A percentile compares a stretch with the other conserved stretches of the same genome.
Conservation (phyloP, 1,140 invertebrate genomes). For the Hermetia illucens region DNA sequence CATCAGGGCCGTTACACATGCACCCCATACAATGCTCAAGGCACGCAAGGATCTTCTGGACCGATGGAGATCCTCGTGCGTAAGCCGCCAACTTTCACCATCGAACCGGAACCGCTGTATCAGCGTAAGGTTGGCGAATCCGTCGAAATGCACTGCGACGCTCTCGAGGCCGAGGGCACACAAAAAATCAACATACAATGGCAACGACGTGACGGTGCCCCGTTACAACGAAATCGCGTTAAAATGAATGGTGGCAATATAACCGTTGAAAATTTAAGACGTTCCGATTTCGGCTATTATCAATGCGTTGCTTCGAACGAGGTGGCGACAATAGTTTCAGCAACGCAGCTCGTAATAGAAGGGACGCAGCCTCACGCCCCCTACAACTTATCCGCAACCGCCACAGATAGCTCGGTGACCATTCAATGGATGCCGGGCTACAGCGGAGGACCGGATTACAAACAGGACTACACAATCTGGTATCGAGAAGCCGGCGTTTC, state of each 20-base stretch:
- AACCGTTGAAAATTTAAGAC: slow-evolving; percentile 72
- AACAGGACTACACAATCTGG: slow-evolving; percentile 89
- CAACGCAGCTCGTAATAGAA: slow-evolving; percentile 84
- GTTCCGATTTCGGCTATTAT: slow-evolving; percentile 87
- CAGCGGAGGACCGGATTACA: slow-evolving; percentile 84
- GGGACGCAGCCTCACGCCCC: slow-evolving; percentile 93
- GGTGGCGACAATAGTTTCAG: slow-evolving; percentile 80
- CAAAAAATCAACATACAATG: slow-evolving; percentile 80
- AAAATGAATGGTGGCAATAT: slow-evolving; percentile 74
- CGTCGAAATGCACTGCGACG: slow-evolving; percentile 87
- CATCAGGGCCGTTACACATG: slow-evolving; percentile 86
- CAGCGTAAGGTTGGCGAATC: slow-evolving; percentile 78
- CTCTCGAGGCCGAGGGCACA: slow-evolving; percentile 76
- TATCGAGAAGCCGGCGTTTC: slow-evolving; percentile 67
- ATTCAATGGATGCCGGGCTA: slow-evolving; percentile 88
- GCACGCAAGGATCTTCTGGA: slow-evolving; percentile 81
- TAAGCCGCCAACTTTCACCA: slow-evolving; percentile 72
- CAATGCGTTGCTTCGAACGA: slow-evolving; percentile 91
- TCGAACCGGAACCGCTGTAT: slow-evolving; percentile 73
- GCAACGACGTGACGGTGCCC: slow-evolving; percentile 70
- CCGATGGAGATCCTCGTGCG: slow-evolving; percentile 92
- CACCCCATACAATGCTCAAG: slow-evolving; percentile 87
- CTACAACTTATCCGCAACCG: slow-evolving; percentile 78
- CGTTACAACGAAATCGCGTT: slow-evolving; percentile 64
- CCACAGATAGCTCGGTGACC: slow-evolving; percentile 78